Percentiles rank a stretch among this genome's conserved stretches.
Conservation (phyloP, 2,888 invertebrate genomes). For the Pherbina coryleti region DNA sequence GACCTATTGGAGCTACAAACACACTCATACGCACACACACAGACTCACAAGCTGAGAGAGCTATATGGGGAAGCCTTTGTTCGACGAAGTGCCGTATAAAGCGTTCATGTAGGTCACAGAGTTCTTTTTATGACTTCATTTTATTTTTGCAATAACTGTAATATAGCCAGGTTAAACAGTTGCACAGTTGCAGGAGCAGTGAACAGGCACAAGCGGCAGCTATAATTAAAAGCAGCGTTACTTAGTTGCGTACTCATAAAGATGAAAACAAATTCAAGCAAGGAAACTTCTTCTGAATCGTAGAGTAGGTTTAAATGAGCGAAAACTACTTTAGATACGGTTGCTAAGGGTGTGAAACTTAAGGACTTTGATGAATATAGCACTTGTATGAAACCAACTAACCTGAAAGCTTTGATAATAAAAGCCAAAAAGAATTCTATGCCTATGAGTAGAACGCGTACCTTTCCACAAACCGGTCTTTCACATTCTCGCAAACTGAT, state of each 20-base stretch:
- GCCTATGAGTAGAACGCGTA: too few relatives aligned
- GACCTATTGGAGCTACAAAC: neutral
- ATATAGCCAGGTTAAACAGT: neutral
- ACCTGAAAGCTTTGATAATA: too few relatives aligned
- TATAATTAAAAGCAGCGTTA: neutral
- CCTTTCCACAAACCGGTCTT: too few relatives aligned
- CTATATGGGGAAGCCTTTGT: neutral
- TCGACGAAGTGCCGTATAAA: neutral
- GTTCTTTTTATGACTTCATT: neutral
- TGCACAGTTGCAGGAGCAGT: neutral
- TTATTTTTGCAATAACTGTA: conserved; percentile 2
- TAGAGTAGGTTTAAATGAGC: too few relatives aligned
- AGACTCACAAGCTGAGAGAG: neutral
- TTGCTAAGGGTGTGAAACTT: too few relatives aligned
- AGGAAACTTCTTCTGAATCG: neutral
- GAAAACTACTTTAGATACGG: too few relatives aligned
- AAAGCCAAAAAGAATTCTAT: too few relatives aligned
- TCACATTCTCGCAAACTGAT: too few relatives aligned
- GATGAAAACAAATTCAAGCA: neutral
- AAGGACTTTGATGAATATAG: too few relatives aligned
- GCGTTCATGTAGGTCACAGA: conserved; percentile 5
- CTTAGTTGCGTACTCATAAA: neutral
- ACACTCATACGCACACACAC: neutral
- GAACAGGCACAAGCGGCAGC: neutral
- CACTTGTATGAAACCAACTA: too few relatives aligned